These are phyloP conservation scores for Hucho hucho DNA, from an alignment of 2,113 vertebrate genomes.

Conservation along the genomic window DNA sequence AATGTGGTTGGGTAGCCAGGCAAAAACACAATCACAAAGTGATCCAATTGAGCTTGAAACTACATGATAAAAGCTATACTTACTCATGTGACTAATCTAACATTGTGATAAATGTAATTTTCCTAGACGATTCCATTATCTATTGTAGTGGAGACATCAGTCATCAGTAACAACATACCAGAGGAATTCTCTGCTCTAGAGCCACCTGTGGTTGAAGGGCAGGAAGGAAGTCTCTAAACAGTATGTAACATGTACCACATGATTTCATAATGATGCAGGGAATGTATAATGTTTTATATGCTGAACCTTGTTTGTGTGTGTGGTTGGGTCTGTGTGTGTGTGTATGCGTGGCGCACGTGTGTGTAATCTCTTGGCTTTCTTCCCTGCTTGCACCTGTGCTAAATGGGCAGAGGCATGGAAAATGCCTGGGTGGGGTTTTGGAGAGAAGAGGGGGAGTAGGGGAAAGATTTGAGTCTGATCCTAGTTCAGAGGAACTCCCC, in stretches of 20 bases:
- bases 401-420: slow-evolving; percentile 46
- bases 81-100: neutral
- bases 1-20: neutral
- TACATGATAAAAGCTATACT: slow-evolving; percentile 22
- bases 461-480: slow-evolving; percentile 54
- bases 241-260: slow-evolving; percentile 59
- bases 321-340: neutral
- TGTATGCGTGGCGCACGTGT: neutral
- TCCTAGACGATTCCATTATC: slow-evolving; percentile 40
- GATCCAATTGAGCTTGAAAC: neutral
- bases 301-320: slow-evolving; percentile 47
- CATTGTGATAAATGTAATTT: slow-evolving; percentile 52
- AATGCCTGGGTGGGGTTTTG: slow-evolving; percentile 24
- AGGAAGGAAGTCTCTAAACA: slow-evolving; percentile 56
- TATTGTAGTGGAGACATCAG: slow-evolving; percentile 63
- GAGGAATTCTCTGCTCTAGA: slow-evolving; percentile 48
- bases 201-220: slow-evolving; percentile 53
- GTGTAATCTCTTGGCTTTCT: slow-evolving; percentile 46
- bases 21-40: neutral
- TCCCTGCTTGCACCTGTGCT: slow-evolving; percentile 59
- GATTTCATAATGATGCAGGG: slow-evolving; percentile 67
- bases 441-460: slow-evolving; percentile 4
- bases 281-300: slow-evolving; percentile 57
- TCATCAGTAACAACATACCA: slow-evolving; percentile 57
- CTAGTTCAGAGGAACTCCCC: slow-evolving; percentile 64